Evolutionary conservation across 2,113 vertebrate species (phyloP).

Genomic region (Xenotilapia flavipinnis): DNA sequence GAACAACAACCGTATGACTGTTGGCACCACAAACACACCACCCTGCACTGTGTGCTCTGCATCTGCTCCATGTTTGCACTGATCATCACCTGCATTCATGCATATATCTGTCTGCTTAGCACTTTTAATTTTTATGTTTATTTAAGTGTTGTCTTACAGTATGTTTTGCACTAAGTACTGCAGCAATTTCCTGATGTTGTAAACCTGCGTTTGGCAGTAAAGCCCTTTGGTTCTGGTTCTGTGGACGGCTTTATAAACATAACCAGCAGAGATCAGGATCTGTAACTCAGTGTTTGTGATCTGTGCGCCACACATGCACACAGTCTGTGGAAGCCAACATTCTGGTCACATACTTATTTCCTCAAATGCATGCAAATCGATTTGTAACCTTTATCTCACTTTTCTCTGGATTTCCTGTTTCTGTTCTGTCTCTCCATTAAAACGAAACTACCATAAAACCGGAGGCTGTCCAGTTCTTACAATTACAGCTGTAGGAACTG

Average conservation of each 20-base stretch:
- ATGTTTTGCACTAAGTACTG: fast-evolving
- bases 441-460: not conserved
- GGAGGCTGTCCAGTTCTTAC: not conserved
- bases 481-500: not conserved
- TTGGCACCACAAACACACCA: not conserved
- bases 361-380: not conserved
- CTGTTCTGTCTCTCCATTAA: not conserved
- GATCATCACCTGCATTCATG: not conserved
- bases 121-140: not conserved
- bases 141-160: not conserved
- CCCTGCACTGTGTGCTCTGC: fast-evolving
- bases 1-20: not conserved
- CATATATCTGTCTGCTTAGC: not conserved
- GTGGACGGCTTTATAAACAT: not conserved
- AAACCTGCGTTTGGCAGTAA: not conserved
- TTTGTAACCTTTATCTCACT: not conserved
- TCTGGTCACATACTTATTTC: not conserved
- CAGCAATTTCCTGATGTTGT: not conserved
- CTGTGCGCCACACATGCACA: not conserved
- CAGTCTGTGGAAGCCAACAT: not conserved
- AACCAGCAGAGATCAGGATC: not conserved
- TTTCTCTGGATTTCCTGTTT: not conserved
- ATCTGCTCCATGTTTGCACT: not conserved
- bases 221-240: not conserved
- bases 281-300: not conserved